phyloP scores from a whole-genome alignment of 1,140 invertebrate species.

The Drosophila cardini region DNA sequence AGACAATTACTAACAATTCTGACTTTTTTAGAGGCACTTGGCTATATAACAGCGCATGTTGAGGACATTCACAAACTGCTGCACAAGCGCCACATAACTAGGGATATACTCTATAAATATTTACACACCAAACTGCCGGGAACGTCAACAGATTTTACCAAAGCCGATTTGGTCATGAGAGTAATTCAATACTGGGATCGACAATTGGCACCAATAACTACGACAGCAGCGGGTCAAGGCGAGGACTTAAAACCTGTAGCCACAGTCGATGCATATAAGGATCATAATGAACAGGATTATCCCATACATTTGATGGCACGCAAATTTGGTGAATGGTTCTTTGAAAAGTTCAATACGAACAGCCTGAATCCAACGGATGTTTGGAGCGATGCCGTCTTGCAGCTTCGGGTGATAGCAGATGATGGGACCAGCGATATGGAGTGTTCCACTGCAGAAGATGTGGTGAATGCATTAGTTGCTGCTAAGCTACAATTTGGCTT shows the following conservation, averaged over 20 bases:
- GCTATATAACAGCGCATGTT: slow-evolving; percentile 84
- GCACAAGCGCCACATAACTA: slow-evolving; percentile 85
- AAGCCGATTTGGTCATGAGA: slow-evolving; percentile 84
- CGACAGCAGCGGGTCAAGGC: background rate
- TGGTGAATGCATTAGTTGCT: slow-evolving; percentile 46
- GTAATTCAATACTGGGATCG: slow-evolving; percentile 84
- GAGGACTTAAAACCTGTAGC: background rate
- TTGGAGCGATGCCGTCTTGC: slow-evolving; percentile 85
- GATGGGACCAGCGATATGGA: slow-evolving; percentile 49
- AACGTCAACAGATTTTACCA: slow-evolving; percentile 84
- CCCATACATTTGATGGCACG: slow-evolving; percentile 85
- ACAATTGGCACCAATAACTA: background rate
- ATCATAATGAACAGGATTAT: slow-evolving; percentile 38
- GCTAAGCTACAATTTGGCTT: slow-evolving; percentile 84
- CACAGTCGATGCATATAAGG: background rate
- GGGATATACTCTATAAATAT: slow-evolving; percentile 85
- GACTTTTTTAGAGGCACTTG: slow-evolving; percentile 84
- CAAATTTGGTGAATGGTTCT: slow-evolving; percentile 88
- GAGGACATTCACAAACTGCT: slow-evolving; percentile 82
- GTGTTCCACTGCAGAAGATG: slow-evolving; percentile 37
- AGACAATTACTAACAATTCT: too few relatives aligned
- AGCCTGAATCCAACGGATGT: slow-evolving; percentile 86
- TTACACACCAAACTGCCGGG: slow-evolving; percentile 81
- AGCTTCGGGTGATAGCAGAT: slow-evolving; percentile 54
- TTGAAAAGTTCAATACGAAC: slow-evolving; percentile 86